Base-by-base conservation (phyloP, 2,113 vertebrate species). In the Campylomormyrus numenius region DNA sequence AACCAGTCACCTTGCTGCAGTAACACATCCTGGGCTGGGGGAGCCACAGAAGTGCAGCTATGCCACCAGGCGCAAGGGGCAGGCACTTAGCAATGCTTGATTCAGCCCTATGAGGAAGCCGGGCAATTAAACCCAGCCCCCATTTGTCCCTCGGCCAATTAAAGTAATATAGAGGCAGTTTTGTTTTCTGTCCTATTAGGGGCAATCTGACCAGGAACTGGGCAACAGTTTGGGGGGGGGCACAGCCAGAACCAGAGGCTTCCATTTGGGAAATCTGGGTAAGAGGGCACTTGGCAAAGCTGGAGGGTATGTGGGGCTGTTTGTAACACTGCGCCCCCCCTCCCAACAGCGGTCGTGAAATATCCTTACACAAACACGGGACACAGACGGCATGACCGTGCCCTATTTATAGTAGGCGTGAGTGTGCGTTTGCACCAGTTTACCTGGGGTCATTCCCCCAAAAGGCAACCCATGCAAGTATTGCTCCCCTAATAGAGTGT, bases 301-400 rank as follows among this genome's bases (percentile, higher is more conserved):
- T 19, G 7, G 6, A 5, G 21, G 17, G 27, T 88, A 45, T 46
- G 42, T 56, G 8, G 19, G 10, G 83, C 31, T 45, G 21, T 21
- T n/a, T 85, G 35, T 21, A 46, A n/a, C 56, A 42, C 87, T 53
- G 42, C 45, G 3, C 58, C 10, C 91, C 91, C 92, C 5, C 5
- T 6, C 56, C 11, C 56, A 56, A 7, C n/a, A 11, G n/a, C 95
- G 95, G 95, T 94, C 94, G 92, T 94, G 93, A 92, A 91, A 92
- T 93, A 94, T 90, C 94, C 92, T 94, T 92, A 92, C 92, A 93
- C 94, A 93, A 90, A 93, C 90, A 92, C 94, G 85, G 92, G 94
- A 94, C 93, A 95, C 91, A 95, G 88, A 93, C 91, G 89, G 93
- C 87, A 90, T 92, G 91, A 91, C 91, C 90, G 50, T 89, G 89